These are phyloP conservation scores for Callionymus lyra DNA, from an alignment of 2,113 vertebrate genomes.

Conservation along the genomic window DNA sequence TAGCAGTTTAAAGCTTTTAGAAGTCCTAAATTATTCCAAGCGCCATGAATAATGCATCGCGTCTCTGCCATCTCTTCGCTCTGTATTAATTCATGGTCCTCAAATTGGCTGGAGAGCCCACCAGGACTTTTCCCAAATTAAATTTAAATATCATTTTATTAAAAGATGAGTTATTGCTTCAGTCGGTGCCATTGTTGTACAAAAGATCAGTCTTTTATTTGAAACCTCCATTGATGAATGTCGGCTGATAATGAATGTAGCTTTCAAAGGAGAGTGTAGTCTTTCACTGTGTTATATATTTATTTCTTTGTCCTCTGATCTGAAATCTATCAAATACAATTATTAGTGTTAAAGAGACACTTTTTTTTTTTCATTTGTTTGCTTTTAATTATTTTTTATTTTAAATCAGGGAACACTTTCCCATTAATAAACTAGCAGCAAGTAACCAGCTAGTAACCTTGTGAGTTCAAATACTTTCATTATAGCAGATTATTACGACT, in stretches of 20 bases:
- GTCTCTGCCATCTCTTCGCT: slow-evolving; percentile 15
- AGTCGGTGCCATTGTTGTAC: slow-evolving; percentile 10
- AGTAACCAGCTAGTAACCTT: no score
- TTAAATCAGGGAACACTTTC: no score
- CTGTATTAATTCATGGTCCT: slow-evolving; percentile 29
- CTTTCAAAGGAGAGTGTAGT: no score
- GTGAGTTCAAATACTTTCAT: no score
- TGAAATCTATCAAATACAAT: no score
- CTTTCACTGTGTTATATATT: no score
- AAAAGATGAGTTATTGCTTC: slow-evolving; percentile 16
- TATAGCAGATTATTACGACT: no score
- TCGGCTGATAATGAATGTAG: slow-evolving; percentile 3
- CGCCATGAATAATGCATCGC: slow-evolving; percentile 20
- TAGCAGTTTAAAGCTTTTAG: slow-evolving; percentile 15
- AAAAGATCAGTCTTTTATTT: neutral
- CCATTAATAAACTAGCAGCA: no score
- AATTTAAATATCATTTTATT: slow-evolving; percentile 32
- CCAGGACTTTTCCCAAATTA: slow-evolving; percentile 13
- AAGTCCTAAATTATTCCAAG: slow-evolving; percentile 10
- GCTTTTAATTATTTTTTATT: no score
- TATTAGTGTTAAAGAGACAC: no score
- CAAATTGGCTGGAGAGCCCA: slow-evolving; percentile 14
- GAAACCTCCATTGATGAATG: slow-evolving; percentile 1
- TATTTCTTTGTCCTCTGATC: no score
- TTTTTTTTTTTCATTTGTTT: no score